Base-by-base conservation (phyloP, 2,113 vertebrate species). In the Axis porcinus region DNA sequence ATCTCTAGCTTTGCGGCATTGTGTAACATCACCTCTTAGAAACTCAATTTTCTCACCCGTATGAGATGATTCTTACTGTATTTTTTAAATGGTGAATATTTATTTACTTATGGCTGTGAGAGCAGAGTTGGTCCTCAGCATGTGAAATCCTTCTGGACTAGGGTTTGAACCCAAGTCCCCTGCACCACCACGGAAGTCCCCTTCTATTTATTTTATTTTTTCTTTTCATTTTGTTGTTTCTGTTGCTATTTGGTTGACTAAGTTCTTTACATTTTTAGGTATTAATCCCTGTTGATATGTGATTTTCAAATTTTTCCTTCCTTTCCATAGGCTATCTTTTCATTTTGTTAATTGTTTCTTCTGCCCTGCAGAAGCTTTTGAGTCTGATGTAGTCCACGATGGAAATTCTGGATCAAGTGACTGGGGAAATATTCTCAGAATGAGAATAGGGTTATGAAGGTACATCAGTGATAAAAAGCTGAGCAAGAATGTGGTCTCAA, bases 121-220 rank as follows among this genome's bases (percentile, higher is more conserved):
- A 25, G 23, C 0, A 0, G 14, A 74, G 36, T 43, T 25, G 21
- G 36, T 25, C 70, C 23, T 43, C 6, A 0, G 21, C 76, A 11
- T 30, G 45, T 17, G 45, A 45, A 30, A 50, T 50, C 27, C 5
- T 50, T 45, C 76, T 30, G 43, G 15, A 11, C 76, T 9, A 79
- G 76, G 15, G 43, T 9, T 21, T 16, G 27, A 47, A 47, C 7
- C 76, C 27, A 10, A 17, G 27, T 30, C 43, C 76, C n/a, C 8
- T 19, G 76, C 13, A 78, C 74, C 40, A 78, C 25, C 13, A 78
- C 13, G 40, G 64, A 33, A 19, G 27, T 30, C 15, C 4, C 45
- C 1, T 47, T 15, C 28, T 79, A 12, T 50, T 79, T 50, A 19
- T 16, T 79, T 79, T 19, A 5, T 30, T 50, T 36, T 11, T 70